Evolutionary conservation across 2,888 invertebrate genomes (phyloP).

Genomic region (Agrotis ipsilon): DNA sequence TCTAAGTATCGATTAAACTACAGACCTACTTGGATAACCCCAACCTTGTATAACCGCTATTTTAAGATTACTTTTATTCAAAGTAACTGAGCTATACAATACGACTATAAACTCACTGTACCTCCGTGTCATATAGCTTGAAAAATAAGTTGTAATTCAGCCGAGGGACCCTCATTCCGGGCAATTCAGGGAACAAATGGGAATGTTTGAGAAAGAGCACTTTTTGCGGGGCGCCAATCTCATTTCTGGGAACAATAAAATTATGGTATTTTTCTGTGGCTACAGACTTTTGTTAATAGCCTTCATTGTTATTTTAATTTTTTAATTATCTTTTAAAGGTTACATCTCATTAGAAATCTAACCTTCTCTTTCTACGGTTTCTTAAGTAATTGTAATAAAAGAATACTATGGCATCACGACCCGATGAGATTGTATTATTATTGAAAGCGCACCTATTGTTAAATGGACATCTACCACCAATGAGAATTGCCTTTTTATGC

Average conservation of each 20-base stretch:
- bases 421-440: slow-evolving; percentile 68
- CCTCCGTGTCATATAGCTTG: slow-evolving; percentile 69
- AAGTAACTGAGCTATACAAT: slow-evolving; percentile 2
- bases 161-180: slow-evolving; percentile 76
- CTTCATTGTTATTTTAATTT: slow-evolving; percentile 34
- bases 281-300: slow-evolving; percentile 55
- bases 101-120: slow-evolving; percentile 56
- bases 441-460: slow-evolving; percentile 76
- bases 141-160: slow-evolving; percentile 81
- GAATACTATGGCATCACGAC: slow-evolving; percentile 54
- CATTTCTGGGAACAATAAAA: slow-evolving; percentile 74
- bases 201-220: slow-evolving; percentile 75
- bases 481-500: slow-evolving; percentile 69
- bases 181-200: slow-evolving; percentile 78
- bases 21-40: slow-evolving; percentile 1
- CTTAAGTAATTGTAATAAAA: slow-evolving; percentile 49
- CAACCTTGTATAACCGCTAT: slow-evolving; percentile 11
- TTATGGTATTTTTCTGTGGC: slow-evolving; percentile 65
- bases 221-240: slow-evolving; percentile 78
- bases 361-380: slow-evolving; percentile 25
- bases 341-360: slow-evolving; percentile 26
- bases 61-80: not conserved
- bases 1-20: not conserved
- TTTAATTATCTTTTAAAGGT: slow-evolving; percentile 29
- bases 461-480: slow-evolving; percentile 77